Conservation (phyloP, 2,113 vertebrate genomes). For the Silurus meridionalis region DNA sequence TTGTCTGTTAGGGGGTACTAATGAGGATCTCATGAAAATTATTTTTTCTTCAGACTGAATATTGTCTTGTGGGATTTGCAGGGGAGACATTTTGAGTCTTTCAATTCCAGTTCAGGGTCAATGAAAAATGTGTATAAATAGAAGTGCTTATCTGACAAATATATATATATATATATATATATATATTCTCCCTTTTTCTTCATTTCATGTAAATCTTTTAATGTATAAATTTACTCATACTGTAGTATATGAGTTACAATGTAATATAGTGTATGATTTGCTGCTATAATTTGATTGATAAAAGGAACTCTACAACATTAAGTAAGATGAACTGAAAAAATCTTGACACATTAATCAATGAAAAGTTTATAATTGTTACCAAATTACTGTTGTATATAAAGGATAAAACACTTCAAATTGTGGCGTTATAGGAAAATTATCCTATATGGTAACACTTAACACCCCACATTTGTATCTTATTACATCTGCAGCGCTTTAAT, state of each 20-base stretch:
- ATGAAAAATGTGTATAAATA: background rate
- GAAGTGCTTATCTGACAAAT: background rate
- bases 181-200: background rate
- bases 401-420: background rate
- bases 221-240: background rate
- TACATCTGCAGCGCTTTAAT: background rate
- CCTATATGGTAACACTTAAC: background rate
- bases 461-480: background rate
- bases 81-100: background rate
- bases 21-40: slow-evolving; percentile 25
- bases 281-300: background rate
- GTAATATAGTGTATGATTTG: background rate
- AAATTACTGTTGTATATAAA: background rate
- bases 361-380: background rate
- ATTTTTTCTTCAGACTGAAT: slow-evolving; percentile 24
- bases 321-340: background rate
- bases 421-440: background rate
- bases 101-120: slow-evolving; percentile 11
- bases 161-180: background rate
- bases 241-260: background rate
- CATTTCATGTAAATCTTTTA: too few relatives aligned
- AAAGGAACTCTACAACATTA: background rate
- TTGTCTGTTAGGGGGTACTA: background rate
- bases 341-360: background rate
- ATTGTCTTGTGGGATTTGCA: slow-evolving; percentile 20